Evolutionary conservation across 1,140 invertebrate species (phyloP), one percentile per base, ranked within the genome.

Genomic region (Drosophila orosa): DNA sequence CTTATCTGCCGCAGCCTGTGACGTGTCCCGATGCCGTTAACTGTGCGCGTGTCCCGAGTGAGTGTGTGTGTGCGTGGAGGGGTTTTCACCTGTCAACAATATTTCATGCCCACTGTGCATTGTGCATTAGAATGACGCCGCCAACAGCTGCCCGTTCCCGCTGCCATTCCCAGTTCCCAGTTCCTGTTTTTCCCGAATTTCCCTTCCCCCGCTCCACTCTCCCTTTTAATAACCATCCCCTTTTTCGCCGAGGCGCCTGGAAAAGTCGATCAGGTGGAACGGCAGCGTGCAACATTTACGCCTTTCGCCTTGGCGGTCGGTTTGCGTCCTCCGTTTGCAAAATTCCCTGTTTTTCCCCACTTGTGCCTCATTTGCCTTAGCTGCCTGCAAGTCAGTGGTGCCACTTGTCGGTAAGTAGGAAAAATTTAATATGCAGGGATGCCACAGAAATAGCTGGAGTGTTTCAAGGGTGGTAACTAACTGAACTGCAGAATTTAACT

Each of bases 61-160:
- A 22, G 39, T 33, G 31, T 27, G 62, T 39, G 56, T 68, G 65
- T 42, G 45, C 55, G 60, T 57, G 45, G 54, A 47, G 44, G 72
- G 50, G 69, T 87, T 87, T 86, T 87, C 83, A 87, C 83, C 83
- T 87, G 83, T 87, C 83, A 87, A 79, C 83, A 80, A 87, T 87
- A 83, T 89, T 87, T 87, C 83, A 87, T 87, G 83, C 79, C 78
- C 79, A 83, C 83, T 87, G 83, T 86, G 82, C 82, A 68, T 84
- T 74, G 80, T 72, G 68, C 80, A 87, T 87, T 87, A 83, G 83
- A 83, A 87, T 76, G 78, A 61, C 62, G 47, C 31, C 62, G 63
- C 29, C 45, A 79, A 86, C 82, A 86, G 78, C 82, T 82, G 83
- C 78, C 61, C 19, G 55, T 67, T 45, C 65, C 44, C 66, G 44